Base-by-base conservation (phyloP, 2,113 vertebrate species). In the Zapus hudsonius region DNA sequence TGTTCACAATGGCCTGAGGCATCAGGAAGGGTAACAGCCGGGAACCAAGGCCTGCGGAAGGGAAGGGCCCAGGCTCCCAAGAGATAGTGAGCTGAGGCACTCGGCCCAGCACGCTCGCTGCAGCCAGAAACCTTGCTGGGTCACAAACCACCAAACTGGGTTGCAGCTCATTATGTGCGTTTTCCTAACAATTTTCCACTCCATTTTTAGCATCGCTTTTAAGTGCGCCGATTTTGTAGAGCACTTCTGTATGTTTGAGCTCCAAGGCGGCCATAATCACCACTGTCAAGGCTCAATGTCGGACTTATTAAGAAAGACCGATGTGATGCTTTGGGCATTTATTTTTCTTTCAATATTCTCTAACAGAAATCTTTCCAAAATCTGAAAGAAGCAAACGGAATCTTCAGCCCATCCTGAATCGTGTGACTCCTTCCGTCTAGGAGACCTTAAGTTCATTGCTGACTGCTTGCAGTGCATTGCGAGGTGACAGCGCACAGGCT, bases 361-460 rank as follows among this genome's bases (percentile, higher is more conserved):
- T 76, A 47, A 44, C 61, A 92, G 40, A 94, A 92, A 92, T 69
- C 83, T 31, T 93, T 93, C 38, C 55, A 84, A 66, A 92, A 79
- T 85, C 55, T 47, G 23, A 84, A 89, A 94, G 88, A 9, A 87
- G 47, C n/a, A 83, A 83, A 3, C 36, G 38, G 16, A 36, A 17
- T 85, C 19, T 85, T n/a, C 8, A 70, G 63, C 44, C 11, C 19
- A 84, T 66, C 33, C 9, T 29, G 2, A n/a, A n/a, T n/a, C n/a
- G n/a, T n/a, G n/a, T n/a, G n/a, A n/a, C n/a, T n/a, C n/a, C n/a
- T n/a, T n/a, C n/a, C n/a, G n/a, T n/a, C n/a, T n/a, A n/a, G n/a
- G n/a, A n/a, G n/a, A n/a, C n/a, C n/a, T n/a, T n/a, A n/a, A n/a
- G n/a, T 88, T 92, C 61, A 88, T 3, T 63, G 83, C 75, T 63